Evolutionary conservation across 2,888 invertebrate genomes (phyloP).

Genomic region (Ernsta delagoae): DNA sequence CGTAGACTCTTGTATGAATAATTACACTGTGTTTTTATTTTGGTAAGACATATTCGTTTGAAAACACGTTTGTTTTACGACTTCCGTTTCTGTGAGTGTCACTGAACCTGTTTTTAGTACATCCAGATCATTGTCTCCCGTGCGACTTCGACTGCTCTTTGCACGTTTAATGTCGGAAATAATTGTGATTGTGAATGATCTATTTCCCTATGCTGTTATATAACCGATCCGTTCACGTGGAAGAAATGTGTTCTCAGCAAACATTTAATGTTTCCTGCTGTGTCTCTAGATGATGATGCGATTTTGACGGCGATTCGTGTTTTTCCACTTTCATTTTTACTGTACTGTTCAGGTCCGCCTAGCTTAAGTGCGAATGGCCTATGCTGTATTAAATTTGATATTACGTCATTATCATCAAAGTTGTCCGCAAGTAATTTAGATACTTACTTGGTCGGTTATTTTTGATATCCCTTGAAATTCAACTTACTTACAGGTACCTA

Average conservation of each 20-base stretch:
- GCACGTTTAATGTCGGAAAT: conserved; percentile 28
- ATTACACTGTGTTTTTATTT: background rate
- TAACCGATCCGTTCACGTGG: conserved; percentile 41
- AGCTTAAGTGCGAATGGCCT: conserved; percentile 11
- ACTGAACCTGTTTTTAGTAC: conserved; percentile 25
- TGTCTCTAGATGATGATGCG: conserved; percentile 39
- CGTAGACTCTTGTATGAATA: background rate
- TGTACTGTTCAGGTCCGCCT: conserved; percentile 9
- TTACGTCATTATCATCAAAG: too few relatives aligned
- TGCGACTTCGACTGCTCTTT: conserved; percentile 12
- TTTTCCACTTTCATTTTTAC: conserved; percentile 49
- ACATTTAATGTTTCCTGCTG: conserved; percentile 42
- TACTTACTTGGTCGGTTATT: too few relatives aligned
- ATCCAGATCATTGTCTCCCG: conserved; percentile 35
- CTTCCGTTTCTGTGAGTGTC: conserved; percentile 23
- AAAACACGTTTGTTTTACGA: conserved; percentile 17
- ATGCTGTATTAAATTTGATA: background rate
- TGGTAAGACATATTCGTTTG: conserved; percentile 13
- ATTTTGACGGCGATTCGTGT: conserved; percentile 43
- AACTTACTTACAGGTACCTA: too few relatives aligned
- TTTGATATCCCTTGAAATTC: too few relatives aligned
- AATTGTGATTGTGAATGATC: conserved; percentile 40
- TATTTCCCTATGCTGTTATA: conserved; percentile 42
- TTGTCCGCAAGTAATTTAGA: too few relatives aligned
- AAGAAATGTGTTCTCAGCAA: conserved; percentile 37